phyloP scores from a whole-genome alignment of 2,113 vertebrate genomes.

The Lepidothrix coronata region DNA sequence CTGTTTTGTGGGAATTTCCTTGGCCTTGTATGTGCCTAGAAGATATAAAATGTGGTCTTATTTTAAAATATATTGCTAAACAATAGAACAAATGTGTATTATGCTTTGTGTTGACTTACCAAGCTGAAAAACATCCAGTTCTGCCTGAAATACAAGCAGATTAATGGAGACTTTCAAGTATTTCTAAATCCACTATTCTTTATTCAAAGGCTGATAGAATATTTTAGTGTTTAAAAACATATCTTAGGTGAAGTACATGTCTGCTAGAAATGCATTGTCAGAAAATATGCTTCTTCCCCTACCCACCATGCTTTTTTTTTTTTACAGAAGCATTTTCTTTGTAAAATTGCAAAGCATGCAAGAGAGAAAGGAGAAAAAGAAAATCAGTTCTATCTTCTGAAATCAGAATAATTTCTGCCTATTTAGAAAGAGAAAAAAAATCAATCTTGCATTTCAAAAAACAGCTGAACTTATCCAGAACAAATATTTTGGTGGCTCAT shows the following conservation, averaged over 20 bases:
- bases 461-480: not conserved
- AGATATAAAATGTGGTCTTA: not conserved
- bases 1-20: not conserved
- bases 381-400: not conserved
- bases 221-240: not conserved
- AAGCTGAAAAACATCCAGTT: not conserved
- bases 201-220: not conserved
- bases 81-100: not conserved
- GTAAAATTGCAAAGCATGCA: not conserved
- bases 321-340: not conserved
- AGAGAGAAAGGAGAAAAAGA: not conserved
- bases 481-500: not conserved
- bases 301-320: not conserved
- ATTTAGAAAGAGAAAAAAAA: not conserved
- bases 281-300: not conserved
- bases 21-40: not conserved
- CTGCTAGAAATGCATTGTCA: not conserved
- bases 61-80: not conserved
- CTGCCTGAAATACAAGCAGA: not conserved
- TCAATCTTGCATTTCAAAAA: not conserved
- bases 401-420: not conserved
- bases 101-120: not conserved
- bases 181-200: not conserved
- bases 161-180: not conserved
- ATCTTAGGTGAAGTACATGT: not conserved